phyloP scores from a whole-genome alignment of 2,797 vertebrate species.

The Sebastes trivittatus region DNA sequence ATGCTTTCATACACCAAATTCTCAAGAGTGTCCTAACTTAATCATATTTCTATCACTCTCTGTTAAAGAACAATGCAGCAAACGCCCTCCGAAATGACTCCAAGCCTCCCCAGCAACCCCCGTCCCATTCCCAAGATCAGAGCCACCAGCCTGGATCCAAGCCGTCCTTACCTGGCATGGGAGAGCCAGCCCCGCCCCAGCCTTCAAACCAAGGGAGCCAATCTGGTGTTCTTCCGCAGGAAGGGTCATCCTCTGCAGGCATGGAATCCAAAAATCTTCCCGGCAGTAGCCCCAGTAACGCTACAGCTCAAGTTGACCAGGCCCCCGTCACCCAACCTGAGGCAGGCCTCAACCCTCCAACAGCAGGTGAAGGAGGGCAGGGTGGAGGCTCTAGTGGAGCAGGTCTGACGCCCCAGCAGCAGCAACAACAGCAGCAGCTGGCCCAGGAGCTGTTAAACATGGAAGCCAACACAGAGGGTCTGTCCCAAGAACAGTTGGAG shows the following conservation, averaged over 20 bases:
- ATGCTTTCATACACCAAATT: background rate
- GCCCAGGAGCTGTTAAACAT: conserved; percentile 90
- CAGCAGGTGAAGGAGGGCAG: conserved; percentile 70
- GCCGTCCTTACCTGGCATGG: conserved; percentile 88
- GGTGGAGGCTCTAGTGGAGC: conserved; percentile 73
- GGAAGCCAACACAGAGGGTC: conserved; percentile 95
- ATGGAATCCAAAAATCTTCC: conserved; percentile 93
- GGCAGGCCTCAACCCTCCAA: conserved; percentile 78
- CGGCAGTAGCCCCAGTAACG: conserved; percentile 89
- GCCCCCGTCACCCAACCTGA: conserved; percentile 82
- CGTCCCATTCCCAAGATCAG: conserved; percentile 87
- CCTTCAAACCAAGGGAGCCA: conserved; percentile 88
- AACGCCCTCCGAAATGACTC: conserved; percentile 89
- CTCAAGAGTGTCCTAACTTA: background rate
- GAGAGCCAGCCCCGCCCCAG: conserved; percentile 80
- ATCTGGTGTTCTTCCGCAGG: conserved; percentile 84
- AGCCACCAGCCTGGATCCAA: conserved; percentile 93
- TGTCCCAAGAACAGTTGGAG: conserved; percentile 94
- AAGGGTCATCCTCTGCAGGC: conserved; percentile 85
- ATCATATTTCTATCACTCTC: conserved; percentile 30
- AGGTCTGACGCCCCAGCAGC: conserved; percentile 84
- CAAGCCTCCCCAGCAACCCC: conserved; percentile 87
- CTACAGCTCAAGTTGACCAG: conserved; percentile 89
- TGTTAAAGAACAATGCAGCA: conserved; percentile 91
- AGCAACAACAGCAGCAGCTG: conserved; percentile 87